A percentile compares a stretch with the other conserved stretches of the same genome.
phyloP scores from a whole-genome alignment of 2,888 invertebrate species.

The Eupeodes luniger region DNA sequence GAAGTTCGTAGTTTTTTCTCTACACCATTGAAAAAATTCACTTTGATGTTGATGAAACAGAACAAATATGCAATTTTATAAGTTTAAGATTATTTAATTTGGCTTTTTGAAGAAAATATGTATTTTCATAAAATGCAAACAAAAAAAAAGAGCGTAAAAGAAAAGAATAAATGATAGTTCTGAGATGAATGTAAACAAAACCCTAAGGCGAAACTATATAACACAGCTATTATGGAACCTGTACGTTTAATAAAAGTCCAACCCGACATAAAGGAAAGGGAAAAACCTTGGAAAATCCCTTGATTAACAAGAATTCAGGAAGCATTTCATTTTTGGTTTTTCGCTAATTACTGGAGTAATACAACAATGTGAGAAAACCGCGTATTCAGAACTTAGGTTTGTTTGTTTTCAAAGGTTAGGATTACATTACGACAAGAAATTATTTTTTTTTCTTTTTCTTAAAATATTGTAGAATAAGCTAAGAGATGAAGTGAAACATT shows the following conservation, averaged over 20 bases:
- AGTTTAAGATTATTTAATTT: background rate
- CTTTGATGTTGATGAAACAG: background rate
- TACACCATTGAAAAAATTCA: too few species aligned
- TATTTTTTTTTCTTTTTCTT: too few species aligned
- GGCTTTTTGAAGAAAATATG: background rate
- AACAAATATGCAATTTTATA: constrained; percentile 6
- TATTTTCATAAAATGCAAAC: background rate
- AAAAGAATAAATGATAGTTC: background rate
- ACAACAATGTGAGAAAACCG: background rate
- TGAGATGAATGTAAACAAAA: constrained; percentile 1
- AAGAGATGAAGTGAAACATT: too few species aligned
- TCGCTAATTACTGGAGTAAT: background rate
- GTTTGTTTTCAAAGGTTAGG: too few species aligned
- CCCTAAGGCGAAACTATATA: background rate
- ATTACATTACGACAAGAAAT: too few species aligned
- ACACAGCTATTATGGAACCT: background rate
- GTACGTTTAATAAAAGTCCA: background rate
- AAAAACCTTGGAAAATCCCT: background rate
- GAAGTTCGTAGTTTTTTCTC: too few species aligned
- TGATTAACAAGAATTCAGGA: constrained; percentile 2
- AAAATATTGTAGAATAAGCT: too few species aligned
- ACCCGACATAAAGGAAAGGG: background rate
- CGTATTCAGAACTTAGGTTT: background rate
- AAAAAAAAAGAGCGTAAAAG: background rate
- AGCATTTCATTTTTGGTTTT: background rate